Evolutionary conservation across 2,797 vertebrate genomes (phyloP).

Genomic region (Acanthopagrus latus): DNA sequence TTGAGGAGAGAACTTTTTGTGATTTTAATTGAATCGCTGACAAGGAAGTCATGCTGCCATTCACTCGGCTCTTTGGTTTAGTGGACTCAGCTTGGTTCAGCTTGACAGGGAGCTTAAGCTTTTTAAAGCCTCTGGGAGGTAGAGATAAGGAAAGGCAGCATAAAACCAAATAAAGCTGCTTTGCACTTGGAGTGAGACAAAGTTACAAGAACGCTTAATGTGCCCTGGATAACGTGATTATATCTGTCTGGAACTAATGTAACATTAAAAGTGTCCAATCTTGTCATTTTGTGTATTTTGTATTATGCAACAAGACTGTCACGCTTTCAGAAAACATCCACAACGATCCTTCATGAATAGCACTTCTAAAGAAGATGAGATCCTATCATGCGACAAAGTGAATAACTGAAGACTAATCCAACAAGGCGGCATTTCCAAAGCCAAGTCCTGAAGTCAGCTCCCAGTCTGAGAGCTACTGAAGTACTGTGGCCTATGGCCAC

Average conservation of each 20-base stretch:
- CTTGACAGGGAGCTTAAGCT: constrained; percentile 65
- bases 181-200: constrained; percentile 68
- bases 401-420: constrained; percentile 37
- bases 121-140: constrained; percentile 64
- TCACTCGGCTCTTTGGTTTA: constrained; percentile 55
- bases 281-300: constrained; percentile 2
- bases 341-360: background rate
- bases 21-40: constrained; percentile 65
- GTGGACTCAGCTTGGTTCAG: constrained; percentile 55
- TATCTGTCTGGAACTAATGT: constrained; percentile 54
- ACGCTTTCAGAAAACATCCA: background rate
- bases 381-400: background rate
- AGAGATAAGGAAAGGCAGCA: constrained; percentile 73
- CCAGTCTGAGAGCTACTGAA: constrained; percentile 36
- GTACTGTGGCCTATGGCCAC: constrained; percentile 26
- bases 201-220: constrained; percentile 61
- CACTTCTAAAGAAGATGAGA: constrained; percentile 3
- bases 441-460: constrained; percentile 32
- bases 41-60: constrained; percentile 55
- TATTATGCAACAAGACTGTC: background rate
- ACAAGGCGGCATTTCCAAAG: constrained; percentile 26
- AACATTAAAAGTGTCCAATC: constrained; percentile 22
- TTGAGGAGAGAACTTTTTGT: constrained; percentile 24
- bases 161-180: constrained; percentile 80
- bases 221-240: constrained; percentile 60